Conservation (phyloP, 2,113 vertebrate species). For the Sitta europaea region DNA sequence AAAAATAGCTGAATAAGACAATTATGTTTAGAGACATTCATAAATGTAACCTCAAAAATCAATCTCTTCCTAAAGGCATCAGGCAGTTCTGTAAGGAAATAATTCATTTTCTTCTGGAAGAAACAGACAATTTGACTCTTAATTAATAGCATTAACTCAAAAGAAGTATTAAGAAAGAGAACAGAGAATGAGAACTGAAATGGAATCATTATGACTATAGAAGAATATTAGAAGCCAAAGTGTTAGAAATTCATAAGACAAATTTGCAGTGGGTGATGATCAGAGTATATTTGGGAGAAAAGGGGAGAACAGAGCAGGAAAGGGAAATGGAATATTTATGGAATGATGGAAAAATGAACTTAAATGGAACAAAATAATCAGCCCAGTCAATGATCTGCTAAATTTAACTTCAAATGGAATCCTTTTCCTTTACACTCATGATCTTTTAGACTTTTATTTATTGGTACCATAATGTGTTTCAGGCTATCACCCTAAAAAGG, state of each 20-base stretch:
- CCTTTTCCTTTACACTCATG: not conserved
- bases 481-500: not conserved
- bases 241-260: slow-evolving; percentile 4
- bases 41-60: not conserved
- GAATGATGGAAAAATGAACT: slow-evolving; percentile 22
- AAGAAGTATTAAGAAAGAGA: not conserved
- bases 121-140: not conserved
- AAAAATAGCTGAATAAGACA: not conserved
- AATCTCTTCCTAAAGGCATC: not conserved
- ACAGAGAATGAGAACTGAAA: not conserved
- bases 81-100: not conserved
- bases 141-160: slow-evolving; percentile 22
- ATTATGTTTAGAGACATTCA: not conserved
- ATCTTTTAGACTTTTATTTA: slow-evolving; percentile 7
- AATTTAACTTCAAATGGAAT: slow-evolving; percentile 19
- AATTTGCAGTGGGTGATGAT: slow-evolving; percentile 2
- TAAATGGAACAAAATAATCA: slow-evolving; percentile 42
- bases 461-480: not conserved
- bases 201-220: slow-evolving; percentile 18
- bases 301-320: not conserved
- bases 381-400: not conserved
- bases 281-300: not conserved
- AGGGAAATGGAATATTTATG: slow-evolving; percentile 37
- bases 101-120: not conserved
- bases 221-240: slow-evolving; percentile 10